Percentiles rank a stretch among this genome's conserved stretches.
Conservation (phyloP, 2,888 invertebrate genomes). For the Drosophila mimetica region DNA sequence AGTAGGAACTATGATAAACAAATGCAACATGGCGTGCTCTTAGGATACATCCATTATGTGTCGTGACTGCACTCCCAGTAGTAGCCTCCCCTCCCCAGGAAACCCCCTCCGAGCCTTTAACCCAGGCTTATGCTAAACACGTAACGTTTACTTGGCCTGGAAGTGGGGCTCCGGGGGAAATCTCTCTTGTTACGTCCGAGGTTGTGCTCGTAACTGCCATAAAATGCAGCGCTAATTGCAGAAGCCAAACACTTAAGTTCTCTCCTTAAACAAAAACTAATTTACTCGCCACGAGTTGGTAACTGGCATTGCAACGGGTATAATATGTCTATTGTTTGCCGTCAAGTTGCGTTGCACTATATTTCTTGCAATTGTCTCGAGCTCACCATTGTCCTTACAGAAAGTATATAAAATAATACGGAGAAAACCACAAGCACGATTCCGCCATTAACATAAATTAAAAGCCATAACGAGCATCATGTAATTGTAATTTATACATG, state of each 20-base stretch:
- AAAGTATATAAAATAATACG: slow-evolving; percentile 18
- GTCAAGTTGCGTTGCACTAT: slow-evolving; percentile 56
- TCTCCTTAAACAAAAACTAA: slow-evolving; percentile 33
- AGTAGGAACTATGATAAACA: slow-evolving; percentile 37
- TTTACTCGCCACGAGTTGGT: slow-evolving; percentile 35
- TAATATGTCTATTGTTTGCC: slow-evolving; percentile 39
- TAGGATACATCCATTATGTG: slow-evolving; percentile 54
- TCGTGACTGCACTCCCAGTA: slow-evolving; percentile 40
- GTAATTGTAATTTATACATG: slow-evolving; percentile 73
- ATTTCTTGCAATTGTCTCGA: slow-evolving; percentile 33
- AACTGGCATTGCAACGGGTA: slow-evolving; percentile 50
- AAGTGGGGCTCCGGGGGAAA: slow-evolving; percentile 4
- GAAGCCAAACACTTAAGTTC: slow-evolving; percentile 33
- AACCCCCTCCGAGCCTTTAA: not conserved
- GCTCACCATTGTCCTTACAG: slow-evolving; percentile 30
- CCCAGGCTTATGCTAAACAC: slow-evolving; percentile 50
- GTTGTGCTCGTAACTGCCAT: slow-evolving; percentile 36
- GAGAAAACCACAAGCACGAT: slow-evolving; percentile 66
- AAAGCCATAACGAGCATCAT: slow-evolving; percentile 72
- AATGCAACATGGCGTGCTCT: slow-evolving; percentile 55
- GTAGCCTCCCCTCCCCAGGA: not conserved
- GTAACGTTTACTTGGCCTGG: slow-evolving; percentile 23
- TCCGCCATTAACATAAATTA: slow-evolving; percentile 78
- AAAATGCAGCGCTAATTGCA: slow-evolving; percentile 68
- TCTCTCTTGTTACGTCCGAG: slow-evolving; percentile 27